Percentiles rank a stretch among this genome's conserved stretches.
Evolutionary conservation across 2,888 invertebrate species (phyloP).

Genomic region (Lamellibrachia satsuma): DNA sequence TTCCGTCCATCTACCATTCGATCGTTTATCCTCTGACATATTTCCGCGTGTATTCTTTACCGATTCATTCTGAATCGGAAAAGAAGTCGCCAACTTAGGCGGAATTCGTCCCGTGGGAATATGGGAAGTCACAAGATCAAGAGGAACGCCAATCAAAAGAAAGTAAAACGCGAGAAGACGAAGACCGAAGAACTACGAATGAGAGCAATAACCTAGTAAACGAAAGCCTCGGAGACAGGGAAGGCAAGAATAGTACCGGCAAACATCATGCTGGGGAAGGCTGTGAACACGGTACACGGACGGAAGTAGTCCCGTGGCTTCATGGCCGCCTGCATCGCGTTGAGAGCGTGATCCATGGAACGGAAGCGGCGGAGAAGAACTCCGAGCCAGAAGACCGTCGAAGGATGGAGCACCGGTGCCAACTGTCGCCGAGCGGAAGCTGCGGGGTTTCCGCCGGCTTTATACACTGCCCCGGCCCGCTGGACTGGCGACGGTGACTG

Average conservation of each 20-base stretch:
- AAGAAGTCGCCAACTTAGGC: too few relatives aligned
- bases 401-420: not conserved
- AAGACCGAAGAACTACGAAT: too few relatives aligned
- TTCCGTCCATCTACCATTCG: too few relatives aligned
- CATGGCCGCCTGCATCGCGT: conserved; percentile 6
- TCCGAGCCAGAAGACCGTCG: not conserved
- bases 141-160: too few relatives aligned
- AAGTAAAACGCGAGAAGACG: too few relatives aligned
- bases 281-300: not conserved
- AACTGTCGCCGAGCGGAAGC: conserved; percentile 7
- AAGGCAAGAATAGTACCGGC: not conserved
- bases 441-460: conserved; percentile 3
- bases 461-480: not conserved
- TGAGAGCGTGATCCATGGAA: conserved; percentile 2
- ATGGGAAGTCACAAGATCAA: too few relatives aligned
- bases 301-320: not conserved
- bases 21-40: too few relatives aligned
- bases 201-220: too few relatives aligned
- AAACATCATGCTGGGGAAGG: not conserved
- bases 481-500: not conserved
- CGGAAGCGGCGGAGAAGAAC: not conserved
- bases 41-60: too few relatives aligned
- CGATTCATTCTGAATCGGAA: too few relatives aligned
- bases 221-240: not conserved
- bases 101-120: too few relatives aligned